phyloP scores from a whole-genome alignment of 2,888 invertebrate genomes.

The Leptogaster cylindrica region DNA sequence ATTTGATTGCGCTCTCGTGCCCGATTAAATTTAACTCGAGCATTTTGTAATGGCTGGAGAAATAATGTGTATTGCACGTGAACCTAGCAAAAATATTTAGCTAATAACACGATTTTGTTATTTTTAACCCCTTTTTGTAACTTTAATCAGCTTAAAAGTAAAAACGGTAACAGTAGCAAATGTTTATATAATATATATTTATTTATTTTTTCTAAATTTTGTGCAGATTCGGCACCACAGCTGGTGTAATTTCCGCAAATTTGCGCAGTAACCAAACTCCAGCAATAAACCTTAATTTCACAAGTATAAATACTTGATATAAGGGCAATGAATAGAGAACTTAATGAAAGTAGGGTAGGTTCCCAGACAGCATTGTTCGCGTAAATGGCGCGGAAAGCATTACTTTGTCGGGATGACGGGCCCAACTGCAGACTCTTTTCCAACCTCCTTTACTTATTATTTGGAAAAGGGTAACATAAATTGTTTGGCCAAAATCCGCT shows the following conservation, averaged over 20 bases:
- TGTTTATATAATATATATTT: too few species aligned
- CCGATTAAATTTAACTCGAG: too few species aligned
- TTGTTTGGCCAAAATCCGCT: constrained; percentile 20
- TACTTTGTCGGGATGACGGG: constrained; percentile 1
- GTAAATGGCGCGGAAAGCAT: constrained; percentile 31
- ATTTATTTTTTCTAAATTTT: too few species aligned
- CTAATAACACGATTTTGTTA: not conserved
- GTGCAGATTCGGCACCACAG: not conserved
- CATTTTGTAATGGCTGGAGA: too few species aligned
- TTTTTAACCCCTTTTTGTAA: too few species aligned
- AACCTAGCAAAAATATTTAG: too few species aligned
- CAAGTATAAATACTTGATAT: constrained; percentile 33
- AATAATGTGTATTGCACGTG: too few species aligned
- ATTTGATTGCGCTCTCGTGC: too few species aligned
- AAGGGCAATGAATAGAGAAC: constrained; percentile 23
- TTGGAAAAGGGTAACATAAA: constrained; percentile 27
- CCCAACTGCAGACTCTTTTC: constrained; percentile 1
- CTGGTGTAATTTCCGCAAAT: constrained; percentile 18
- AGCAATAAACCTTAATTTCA: constrained; percentile 29
- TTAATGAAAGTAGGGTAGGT: constrained; percentile 20
- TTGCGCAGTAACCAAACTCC: constrained; percentile 20
- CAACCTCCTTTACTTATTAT: not conserved
- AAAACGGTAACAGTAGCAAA: constrained; percentile 4
- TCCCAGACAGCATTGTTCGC: constrained; percentile 32
- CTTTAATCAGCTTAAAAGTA: constrained; percentile 32